Conservation (phyloP, 1,140 invertebrate genomes). For the Caerostris darwini region DNA sequence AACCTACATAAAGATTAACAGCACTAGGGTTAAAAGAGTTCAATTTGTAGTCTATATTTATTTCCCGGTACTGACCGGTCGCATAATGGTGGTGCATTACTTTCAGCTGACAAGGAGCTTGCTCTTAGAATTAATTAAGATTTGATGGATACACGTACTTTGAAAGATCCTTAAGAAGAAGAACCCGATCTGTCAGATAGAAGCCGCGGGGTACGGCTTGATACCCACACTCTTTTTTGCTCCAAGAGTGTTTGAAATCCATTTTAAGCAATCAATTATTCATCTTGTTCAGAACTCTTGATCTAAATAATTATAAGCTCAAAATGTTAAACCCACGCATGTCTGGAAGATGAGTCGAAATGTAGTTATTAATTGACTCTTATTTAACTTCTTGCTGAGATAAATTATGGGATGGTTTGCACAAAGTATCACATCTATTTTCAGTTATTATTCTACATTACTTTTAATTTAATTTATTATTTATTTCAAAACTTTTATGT, state of each 20-base stretch:
- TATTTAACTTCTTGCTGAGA: too few species aligned
- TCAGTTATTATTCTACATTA: too few species aligned
- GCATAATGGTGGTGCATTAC: not conserved
- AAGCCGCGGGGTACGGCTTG: not conserved
- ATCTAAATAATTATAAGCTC: not conserved
- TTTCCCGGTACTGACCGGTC: slow-evolving; percentile 4
- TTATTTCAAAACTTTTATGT: too few species aligned
- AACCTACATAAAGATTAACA: not conserved
- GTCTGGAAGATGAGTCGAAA: not conserved
- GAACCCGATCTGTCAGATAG: not conserved
- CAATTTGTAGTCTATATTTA: slow-evolving; percentile 1
- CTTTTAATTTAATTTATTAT: too few species aligned
- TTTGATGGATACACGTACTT: not conserved
- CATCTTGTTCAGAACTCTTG: not conserved
- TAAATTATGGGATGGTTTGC: too few species aligned
- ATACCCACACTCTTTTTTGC: not conserved
- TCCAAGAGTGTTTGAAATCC: not conserved
- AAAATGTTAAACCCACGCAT: not conserved
- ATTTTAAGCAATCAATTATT: not conserved
- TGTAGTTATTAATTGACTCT: too few species aligned
- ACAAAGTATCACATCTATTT: too few species aligned
- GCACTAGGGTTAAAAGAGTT: not conserved
- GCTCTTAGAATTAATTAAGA: not conserved
- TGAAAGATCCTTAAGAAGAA: not conserved
- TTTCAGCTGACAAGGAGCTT: not conserved